Base-by-base conservation (phyloP, 64 coral and sea anemone genomes). In the Stichodactyla mertensii region DNA sequence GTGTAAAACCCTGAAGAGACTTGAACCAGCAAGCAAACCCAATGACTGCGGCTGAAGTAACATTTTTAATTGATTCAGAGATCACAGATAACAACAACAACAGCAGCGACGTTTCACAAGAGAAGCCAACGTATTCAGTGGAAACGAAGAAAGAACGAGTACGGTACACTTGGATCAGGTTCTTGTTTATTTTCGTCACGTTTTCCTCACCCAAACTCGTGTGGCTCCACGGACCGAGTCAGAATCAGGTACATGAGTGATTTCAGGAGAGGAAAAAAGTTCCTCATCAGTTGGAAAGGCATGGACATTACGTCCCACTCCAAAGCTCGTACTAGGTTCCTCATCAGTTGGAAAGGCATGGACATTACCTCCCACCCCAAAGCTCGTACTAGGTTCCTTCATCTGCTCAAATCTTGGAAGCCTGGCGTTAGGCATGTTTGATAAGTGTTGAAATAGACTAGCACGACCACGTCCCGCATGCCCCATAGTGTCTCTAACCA, bases 211-310 rank as follows among this genome's bases (percentile, higher is more conserved):
- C 54, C 85, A 88, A 6, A 98, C 95, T 82, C 88, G 87, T 51
- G 95, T 94, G 74, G 92, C 95, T 80, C 92, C 87, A 74, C 69
- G 69, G 55, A 92, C 84, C 0, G 52, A 31, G 54, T 86, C n/a
- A 77, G 88, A 28, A 20, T 86, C 24, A 56, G 92, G 51, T 16
- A 91, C 92, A 56, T 53, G 78, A 16, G 85, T 61, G 36, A 98
- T 78, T 57, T 92, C 95, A 10, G 95, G 84, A 15, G 89, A 54
- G 79, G 84, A 85, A 22, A 98, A 77, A 2, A 98, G 77, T 52
- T 98, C 95, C n/a, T 94, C 89, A 86, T 98, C 95, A 71, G 90
- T 20, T 13, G 95, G 95, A 52, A 91, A 98, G 56, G 9, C 54
- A 57, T 88, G 79, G 60, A 85, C 78, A 12, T 80, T 51, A 12